Base-by-base conservation (phyloP, 1,140 invertebrate genomes). In the Amphibalanus amphitrite region DNA sequence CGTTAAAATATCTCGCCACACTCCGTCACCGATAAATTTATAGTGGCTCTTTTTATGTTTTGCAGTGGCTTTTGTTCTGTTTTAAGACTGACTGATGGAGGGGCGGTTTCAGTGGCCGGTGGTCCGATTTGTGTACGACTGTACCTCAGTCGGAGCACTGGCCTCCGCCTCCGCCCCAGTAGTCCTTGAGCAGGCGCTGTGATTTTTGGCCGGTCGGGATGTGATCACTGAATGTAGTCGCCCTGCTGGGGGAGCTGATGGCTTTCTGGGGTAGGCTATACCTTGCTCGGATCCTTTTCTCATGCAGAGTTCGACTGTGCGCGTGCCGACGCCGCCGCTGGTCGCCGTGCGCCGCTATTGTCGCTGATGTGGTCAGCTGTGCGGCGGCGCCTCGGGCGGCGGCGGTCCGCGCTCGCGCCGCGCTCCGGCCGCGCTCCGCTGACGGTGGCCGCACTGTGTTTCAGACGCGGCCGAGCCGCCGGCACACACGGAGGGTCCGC, bases 401-500 rank as follows among this genome's bases (percentile, higher is more conserved):
- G 47, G 47, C 20, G 6, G 47, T 8, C 47, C 47, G 47, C 13
- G 10, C 47, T 8, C 13, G 20, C 47, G 47, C 47, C 17, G 20
- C 47, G 1, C 47, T 17, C 6, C 17, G 47, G 47, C 13, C 47
- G 38, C 38, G 72, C 28, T 85, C 87, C 3, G 80, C 85, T 26
- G 68, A 69, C 64, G 33, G 33, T 15, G 33, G 33, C 33, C 33
- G 33, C 15, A 4, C 33, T 38, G 4, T 65, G 65, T 67, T 67
- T 67, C 65, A 67, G 65, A 67, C 65, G 65, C 28, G 3, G 65
- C 65, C 1, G 65, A 26, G 65, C 65, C 1, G 65, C 65, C 28
- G 70, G 73, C 75, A 69, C 81, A 92, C 79, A 90, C 88, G 25
- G 87, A 88, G 77, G 90, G 90, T 59, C 90, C 91, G 29, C 83